Percentiles rank a stretch among this genome's conserved stretches.
Conservation (phyloP, 2,888 invertebrate genomes). For the Thelaira solivaga region DNA sequence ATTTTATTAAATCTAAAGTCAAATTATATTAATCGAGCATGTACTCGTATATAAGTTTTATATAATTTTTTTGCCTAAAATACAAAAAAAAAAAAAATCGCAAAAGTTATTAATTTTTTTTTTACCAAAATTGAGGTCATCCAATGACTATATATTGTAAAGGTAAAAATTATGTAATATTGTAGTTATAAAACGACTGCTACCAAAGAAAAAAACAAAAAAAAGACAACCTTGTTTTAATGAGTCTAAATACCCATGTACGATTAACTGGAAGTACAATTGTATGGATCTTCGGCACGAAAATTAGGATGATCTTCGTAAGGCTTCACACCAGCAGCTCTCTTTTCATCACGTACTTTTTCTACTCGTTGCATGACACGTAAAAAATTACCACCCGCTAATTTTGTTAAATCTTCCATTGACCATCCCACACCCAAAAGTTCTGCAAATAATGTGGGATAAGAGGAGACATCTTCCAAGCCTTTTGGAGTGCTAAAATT, state of each 20-base stretch:
- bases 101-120: constrained; percentile 43
- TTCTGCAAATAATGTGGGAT: constrained; percentile 87
- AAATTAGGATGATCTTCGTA: constrained; percentile 82
- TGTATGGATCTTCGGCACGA: constrained; percentile 77
- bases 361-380: constrained; percentile 83
- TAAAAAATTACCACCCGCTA: constrained; percentile 87
- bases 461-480: constrained; percentile 87
- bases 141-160: too few relatives aligned
- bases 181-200: constrained; percentile 7
- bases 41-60: constrained; percentile 2
- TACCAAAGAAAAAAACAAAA: background rate
- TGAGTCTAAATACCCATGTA: constrained; percentile 61
- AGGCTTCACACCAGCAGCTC: constrained; percentile 83
- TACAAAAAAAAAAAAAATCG: constrained; percentile 49
- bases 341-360: constrained; percentile 84
- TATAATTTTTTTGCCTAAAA: constrained; percentile 29
- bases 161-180: background rate
- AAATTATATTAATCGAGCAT: background rate
- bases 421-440: constrained; percentile 88
- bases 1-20: too few relatives aligned
- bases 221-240: constrained; percentile 44
- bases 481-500: constrained; percentile 86
- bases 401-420: constrained; percentile 85
- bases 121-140: constrained; percentile 24
- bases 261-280: constrained; percentile 77